phyloP scores from a whole-genome alignment of 1,140 invertebrate genomes.

The Oppia nitens region DNA sequence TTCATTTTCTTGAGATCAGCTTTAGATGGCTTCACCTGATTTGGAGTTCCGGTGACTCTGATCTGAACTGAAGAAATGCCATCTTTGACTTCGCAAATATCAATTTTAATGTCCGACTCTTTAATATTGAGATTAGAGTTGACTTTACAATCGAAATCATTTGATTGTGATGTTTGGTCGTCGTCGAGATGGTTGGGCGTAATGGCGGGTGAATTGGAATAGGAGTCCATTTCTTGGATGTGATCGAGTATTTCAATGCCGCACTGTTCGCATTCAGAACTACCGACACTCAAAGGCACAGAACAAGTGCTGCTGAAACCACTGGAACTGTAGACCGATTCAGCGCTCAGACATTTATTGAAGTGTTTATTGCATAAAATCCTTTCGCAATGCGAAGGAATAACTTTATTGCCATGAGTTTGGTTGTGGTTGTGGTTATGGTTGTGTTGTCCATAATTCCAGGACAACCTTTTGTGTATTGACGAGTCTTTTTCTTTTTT shows the following conservation, averaged over 20 bases:
- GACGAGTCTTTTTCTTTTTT: constrained; percentile 37
- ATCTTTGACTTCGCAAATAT: constrained; percentile 26
- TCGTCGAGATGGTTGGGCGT: neutral
- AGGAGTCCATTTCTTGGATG: constrained; percentile 20
- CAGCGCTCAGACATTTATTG: constrained; percentile 26
- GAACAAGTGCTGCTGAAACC: constrained; percentile 37
- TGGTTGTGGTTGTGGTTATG: constrained; percentile 17
- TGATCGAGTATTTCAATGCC: constrained; percentile 14
- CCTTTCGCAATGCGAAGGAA: constrained; percentile 1
- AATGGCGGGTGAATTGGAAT: neutral
- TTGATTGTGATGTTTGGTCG: neutral
- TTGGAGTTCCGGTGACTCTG: constrained; percentile 23
- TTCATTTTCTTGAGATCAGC: constrained; percentile 31
- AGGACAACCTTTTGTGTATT: constrained; percentile 46
- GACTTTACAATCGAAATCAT: neutral
- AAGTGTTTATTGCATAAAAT: constrained; percentile 17
- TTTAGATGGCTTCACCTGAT: constrained; percentile 21
- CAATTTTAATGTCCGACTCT: constrained; percentile 16
- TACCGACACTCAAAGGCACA: constrained; percentile 31
- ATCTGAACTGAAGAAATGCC: constrained; percentile 35
- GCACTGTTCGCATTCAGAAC: constrained; percentile 22
- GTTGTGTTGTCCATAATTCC: constrained; percentile 38
- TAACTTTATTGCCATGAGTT: constrained; percentile 6
- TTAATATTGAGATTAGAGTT: constrained; percentile 1
- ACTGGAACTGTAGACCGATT: constrained; percentile 35